phyloP scores from a whole-genome alignment of 2,113 vertebrate genomes.

The Chrysochloris asiatica region DNA sequence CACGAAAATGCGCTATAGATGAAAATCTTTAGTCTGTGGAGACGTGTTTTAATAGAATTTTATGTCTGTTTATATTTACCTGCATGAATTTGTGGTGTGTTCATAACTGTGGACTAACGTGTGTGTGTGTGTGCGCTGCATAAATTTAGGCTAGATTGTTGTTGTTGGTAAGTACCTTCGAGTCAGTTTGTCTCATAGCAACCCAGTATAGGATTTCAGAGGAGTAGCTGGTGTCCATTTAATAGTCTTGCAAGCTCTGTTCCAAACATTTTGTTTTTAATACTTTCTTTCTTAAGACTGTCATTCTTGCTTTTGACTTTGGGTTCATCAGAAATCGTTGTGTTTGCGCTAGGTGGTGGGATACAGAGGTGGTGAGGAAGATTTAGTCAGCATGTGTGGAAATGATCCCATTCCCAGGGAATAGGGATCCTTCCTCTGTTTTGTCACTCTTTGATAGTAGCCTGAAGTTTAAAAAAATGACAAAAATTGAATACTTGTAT shows the following conservation, averaged over 20 bases:
- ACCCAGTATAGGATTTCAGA: too few relatives aligned
- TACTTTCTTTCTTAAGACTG: not conserved
- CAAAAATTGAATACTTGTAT: slow-evolving; percentile 34
- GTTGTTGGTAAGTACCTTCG: too few relatives aligned
- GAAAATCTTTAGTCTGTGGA: too few relatives aligned
- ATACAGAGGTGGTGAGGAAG: not conserved
- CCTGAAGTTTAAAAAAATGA: slow-evolving; percentile 49
- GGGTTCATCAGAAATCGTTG: slow-evolving; percentile 5
- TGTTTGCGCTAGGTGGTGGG: not conserved
- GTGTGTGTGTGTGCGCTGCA: not conserved
- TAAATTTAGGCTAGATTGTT: not conserved
- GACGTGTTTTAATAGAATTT: too few relatives aligned
- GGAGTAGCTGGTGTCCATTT: not conserved
- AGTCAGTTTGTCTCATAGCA: too few relatives aligned
- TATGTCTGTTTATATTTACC: not conserved
- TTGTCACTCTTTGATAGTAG: not conserved
- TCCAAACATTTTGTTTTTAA: slow-evolving; percentile 25
- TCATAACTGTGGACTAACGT: not conserved
- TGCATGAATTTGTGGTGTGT: not conserved
- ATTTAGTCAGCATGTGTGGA: not conserved
- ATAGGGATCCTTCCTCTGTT: not conserved
- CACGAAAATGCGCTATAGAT: too few relatives aligned
- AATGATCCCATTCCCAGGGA: not conserved
- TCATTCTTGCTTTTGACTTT: slow-evolving; percentile 12
- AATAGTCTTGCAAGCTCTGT: not conserved